These are phyloP conservation scores for Drosophila anomalipes DNA, from an alignment of 2,888 invertebrate species.

Conservation along the genomic window DNA sequence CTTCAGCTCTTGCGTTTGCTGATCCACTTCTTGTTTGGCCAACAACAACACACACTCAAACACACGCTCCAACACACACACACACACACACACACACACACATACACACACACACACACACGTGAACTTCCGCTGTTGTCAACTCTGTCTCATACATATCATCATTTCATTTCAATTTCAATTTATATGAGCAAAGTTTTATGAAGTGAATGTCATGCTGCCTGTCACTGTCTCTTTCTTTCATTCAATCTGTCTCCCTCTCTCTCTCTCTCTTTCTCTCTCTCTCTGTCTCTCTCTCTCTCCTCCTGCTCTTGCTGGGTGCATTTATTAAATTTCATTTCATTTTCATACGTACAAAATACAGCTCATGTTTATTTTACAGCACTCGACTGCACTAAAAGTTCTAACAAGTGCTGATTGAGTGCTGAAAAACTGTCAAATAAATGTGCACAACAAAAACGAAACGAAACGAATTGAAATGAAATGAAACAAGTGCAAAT, in stretches of 20 bases:
- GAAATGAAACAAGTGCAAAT: conserved; percentile 31
- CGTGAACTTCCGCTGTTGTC: conserved; percentile 52
- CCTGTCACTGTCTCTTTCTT: conserved; percentile 35
- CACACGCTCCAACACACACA: neutral
- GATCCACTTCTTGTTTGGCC: conserved; percentile 76
- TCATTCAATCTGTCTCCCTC: neutral
- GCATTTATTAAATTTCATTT: conserved; percentile 79
- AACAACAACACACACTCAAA: conserved; percentile 47
- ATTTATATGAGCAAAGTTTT: conserved; percentile 81
- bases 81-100: neutral
- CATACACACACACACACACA: conserved; percentile 5
- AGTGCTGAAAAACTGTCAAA: conserved; percentile 77
- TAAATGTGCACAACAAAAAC: conserved; percentile 43
- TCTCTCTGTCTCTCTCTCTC: neutral
- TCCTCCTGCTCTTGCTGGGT: conserved; percentile 7
- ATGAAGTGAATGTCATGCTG: conserved; percentile 78
- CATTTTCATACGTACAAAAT: conserved; percentile 53
- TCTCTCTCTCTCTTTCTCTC: neutral
- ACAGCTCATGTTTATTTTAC: conserved; percentile 77
- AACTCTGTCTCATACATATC: conserved; percentile 61
- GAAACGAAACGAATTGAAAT: conserved; percentile 14
- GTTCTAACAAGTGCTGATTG: conserved; percentile 79
- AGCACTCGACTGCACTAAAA: conserved; percentile 67
- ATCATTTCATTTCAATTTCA: conserved; percentile 75
- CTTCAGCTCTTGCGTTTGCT: conserved; percentile 7